A percentile compares a stretch with the other conserved stretches of the same genome.
Conservation (phyloP, 2,888 invertebrate genomes). For the Amblyteles armatorius region DNA sequence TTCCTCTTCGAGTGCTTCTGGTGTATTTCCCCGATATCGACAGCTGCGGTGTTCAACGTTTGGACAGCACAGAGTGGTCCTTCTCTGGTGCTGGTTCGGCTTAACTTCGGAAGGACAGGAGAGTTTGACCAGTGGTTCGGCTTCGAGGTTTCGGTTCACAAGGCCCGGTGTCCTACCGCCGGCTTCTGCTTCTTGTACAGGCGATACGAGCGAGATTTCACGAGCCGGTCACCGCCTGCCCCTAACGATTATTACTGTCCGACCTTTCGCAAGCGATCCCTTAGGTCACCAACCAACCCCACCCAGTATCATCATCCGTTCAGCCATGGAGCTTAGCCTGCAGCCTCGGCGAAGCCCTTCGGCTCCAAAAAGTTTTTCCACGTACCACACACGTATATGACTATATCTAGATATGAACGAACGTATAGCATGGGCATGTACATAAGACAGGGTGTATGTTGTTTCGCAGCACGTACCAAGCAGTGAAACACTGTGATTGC, state of each 20-base stretch:
- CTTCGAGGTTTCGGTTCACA: slow-evolving; percentile 31
- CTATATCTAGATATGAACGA: not conserved
- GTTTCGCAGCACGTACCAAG: slow-evolving; percentile 41
- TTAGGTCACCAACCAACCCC: slow-evolving; percentile 31
- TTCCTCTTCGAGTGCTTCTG: slow-evolving; percentile 35
- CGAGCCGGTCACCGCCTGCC: slow-evolving; percentile 71
- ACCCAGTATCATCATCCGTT: slow-evolving; percentile 51
- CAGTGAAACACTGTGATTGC: slow-evolving; percentile 44
- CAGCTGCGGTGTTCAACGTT: slow-evolving; percentile 49
- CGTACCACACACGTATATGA: slow-evolving; percentile 8
- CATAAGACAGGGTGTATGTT: not conserved
- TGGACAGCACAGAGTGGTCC: slow-evolving; percentile 32
- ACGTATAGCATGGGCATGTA: not conserved
- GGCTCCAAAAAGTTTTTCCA: slow-evolving; percentile 49
- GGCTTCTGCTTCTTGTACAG: slow-evolving; percentile 65
- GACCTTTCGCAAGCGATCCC: slow-evolving; percentile 63
- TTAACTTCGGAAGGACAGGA: slow-evolving; percentile 57
- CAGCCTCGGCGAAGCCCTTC: slow-evolving; percentile 53
- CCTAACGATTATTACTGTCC: slow-evolving; percentile 73
- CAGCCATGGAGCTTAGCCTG: slow-evolving; percentile 64
- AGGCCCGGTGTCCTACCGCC: slow-evolving; percentile 56
- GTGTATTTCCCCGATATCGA: slow-evolving; percentile 54
- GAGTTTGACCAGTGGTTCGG: slow-evolving; percentile 56
- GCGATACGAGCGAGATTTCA: slow-evolving; percentile 69
- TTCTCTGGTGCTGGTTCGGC: slow-evolving; percentile 42